These are phyloP conservation scores for Lacanobia wlatinum DNA, from an alignment of 2,888 invertebrate species.

Conservation along the genomic window DNA sequence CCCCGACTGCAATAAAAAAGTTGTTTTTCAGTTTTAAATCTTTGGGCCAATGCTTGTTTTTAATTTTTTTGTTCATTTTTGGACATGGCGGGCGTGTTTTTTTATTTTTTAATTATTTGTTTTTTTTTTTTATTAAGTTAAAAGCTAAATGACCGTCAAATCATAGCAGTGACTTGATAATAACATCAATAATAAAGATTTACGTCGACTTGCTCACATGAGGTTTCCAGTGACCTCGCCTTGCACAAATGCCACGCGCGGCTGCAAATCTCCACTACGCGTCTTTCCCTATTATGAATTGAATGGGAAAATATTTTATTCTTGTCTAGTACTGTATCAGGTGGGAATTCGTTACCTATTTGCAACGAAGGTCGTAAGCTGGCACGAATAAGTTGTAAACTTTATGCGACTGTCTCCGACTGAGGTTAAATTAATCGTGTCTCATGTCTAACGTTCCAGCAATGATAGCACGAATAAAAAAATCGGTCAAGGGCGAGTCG, in stretches of 20 bases:
- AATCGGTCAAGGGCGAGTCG: too few species aligned
- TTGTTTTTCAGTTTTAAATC: too few species aligned
- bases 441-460: conserved; percentile 16
- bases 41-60: too few species aligned
- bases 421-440: conserved; percentile 35
- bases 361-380: conserved; percentile 30
- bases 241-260: conserved; percentile 66
- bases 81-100: too few species aligned
- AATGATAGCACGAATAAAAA: background rate
- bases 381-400: conserved; percentile 50
- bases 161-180: conserved; percentile 21
- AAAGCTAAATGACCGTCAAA: background rate
- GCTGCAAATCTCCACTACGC: conserved; percentile 69
- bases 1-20: too few species aligned
- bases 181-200: conserved; percentile 48
- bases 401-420: conserved; percentile 31
- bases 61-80: too few species aligned
- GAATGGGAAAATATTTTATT: conserved; percentile 53
- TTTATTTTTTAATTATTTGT: too few species aligned
- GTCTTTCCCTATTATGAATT: conserved; percentile 72
- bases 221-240: conserved; percentile 80
- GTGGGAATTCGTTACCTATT: conserved; percentile 43
- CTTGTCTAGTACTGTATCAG: conserved; percentile 31
- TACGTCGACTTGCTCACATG: conserved; percentile 69
- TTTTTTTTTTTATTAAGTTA: background rate